Evolutionary conservation across 2,888 invertebrate genomes (phyloP).

Genomic region (Ophioninae sp.): DNA sequence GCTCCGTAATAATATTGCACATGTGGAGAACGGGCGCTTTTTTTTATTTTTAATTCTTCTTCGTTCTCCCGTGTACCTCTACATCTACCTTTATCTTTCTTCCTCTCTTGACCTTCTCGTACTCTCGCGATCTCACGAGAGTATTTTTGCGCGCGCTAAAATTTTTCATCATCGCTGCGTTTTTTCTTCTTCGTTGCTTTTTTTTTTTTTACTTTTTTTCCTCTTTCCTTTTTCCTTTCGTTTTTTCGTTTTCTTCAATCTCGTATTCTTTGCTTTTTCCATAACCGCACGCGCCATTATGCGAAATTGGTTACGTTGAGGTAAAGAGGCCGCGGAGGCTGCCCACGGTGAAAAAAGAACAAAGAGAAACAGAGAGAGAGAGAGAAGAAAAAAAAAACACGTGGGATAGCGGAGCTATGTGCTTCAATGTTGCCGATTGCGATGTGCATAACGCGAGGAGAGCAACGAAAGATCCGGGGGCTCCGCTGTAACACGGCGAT

Average conservation of each 20-base stretch:
- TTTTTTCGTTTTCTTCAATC: constrained; percentile 3
- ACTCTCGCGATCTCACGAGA: constrained; percentile 54
- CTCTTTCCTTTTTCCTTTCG: constrained; percentile 1
- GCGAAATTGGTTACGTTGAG: constrained; percentile 61
- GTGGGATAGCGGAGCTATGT: constrained; percentile 55
- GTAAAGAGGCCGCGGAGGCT: constrained; percentile 47
- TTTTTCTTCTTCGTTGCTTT: constrained; percentile 15
- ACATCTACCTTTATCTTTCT: background rate
- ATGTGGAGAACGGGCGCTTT: constrained; percentile 39
- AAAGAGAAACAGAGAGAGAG: background rate
- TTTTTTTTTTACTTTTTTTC: constrained; percentile 46
- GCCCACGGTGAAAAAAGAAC: constrained; percentile 15
- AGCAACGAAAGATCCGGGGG: constrained; percentile 2
- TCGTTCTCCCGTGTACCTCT: constrained; percentile 12
- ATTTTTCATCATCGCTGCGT: constrained; percentile 48
- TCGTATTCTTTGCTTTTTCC: constrained; percentile 45
- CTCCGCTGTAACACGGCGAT: constrained; percentile 15
- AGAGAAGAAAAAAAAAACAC: constrained; percentile 24
- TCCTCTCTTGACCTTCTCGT: constrained; percentile 17
- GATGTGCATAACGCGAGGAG: constrained; percentile 18
- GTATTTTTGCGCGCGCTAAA: constrained; percentile 43
- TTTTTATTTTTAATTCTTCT: constrained; percentile 14
- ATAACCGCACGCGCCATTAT: constrained; percentile 63
- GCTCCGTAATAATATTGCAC: constrained; percentile 59
- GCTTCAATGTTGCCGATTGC: constrained; percentile 45